Conservation (phyloP, 2,113 vertebrate genomes). For the Sylvicapra grimmia region DNA sequence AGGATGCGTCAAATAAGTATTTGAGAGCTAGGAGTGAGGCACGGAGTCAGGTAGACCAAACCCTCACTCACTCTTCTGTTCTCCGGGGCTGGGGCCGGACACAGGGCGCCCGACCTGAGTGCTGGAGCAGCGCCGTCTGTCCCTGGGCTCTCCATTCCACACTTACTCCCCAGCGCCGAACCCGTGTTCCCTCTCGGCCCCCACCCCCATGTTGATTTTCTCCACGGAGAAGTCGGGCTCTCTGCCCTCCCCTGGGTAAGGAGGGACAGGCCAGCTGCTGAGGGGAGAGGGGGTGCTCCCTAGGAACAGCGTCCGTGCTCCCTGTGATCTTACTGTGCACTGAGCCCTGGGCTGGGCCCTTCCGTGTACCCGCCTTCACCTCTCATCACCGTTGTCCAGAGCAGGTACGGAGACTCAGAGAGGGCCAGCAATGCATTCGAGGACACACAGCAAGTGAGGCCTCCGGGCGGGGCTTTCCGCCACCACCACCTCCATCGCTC, state of each 20-base stretch:
- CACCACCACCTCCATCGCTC: neutral
- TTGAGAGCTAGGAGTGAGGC: neutral
- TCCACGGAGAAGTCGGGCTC: neutral
- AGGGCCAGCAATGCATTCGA: fast-evolving
- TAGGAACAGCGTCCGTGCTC: fast-evolving
- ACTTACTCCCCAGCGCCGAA: neutral
- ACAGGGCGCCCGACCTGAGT: fast-evolving
- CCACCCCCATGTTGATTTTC: neutral
- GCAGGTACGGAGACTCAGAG: neutral
- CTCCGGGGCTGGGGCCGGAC: fast-evolving
- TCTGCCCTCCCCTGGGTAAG: neutral
- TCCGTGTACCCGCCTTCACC: fast-evolving
- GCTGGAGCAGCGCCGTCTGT: fast-evolving
- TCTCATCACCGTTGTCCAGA: neutral
- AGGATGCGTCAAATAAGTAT: neutral
- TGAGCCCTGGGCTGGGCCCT: neutral
- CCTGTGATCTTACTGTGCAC: neutral
- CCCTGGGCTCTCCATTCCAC: neutral
- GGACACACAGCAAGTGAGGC: neutral
- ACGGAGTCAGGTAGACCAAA: neutral
- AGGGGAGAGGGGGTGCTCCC: neutral
- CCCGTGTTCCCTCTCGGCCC: neutral
- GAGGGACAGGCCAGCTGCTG: neutral
- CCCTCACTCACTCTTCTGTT: neutral
- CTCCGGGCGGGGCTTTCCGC: too few relatives aligned